Evolutionary conservation across 2,888 invertebrate species (phyloP), one percentile per base, ranked within the genome.

Genomic region (Sarcophaga rosellei): DNA sequence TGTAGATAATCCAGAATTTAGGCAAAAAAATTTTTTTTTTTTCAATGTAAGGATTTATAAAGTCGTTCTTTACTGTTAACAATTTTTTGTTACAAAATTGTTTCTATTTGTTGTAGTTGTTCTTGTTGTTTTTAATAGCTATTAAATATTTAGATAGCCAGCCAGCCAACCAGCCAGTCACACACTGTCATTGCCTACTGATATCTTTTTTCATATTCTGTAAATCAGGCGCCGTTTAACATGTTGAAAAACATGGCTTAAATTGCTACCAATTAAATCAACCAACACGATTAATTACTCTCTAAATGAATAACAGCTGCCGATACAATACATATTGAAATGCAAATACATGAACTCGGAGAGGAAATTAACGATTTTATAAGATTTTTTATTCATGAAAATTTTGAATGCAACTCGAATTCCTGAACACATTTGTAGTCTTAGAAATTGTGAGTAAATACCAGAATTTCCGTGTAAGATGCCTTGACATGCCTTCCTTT

Each of bases 211-310:
- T 53, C 53, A 53, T 53, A 20, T 77, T 83, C 45, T 84, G 82
- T 81, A 78, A 53, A 63, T 23, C 47, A 86, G 86, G 86, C 86
- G 86, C 86, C 86, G 74, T 78, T 81, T 77, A 86, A 81, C 86
- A 86, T 86, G 83, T 86, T 57, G 4, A 15, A 77, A 75, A 65
- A 73, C 78, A 78, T 77, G 76, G 76, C 77, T 53, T 23, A 84
- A 86, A 84, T 78, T 86, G 86, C 84, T 75, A 84, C 84, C 59
- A 84, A 81, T 86, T 78, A 86, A 86, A 86, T 84, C 79, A 75
- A 53, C 70, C 77, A 75, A 75, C 70, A 80, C 84, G 66, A 84
- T 72, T 75, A 84, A 75, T 84, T 53, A 15, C 21, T 61, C n/a
- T 61, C 10, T 21, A 5, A 59, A 77, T 66, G 66, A 70, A 66